These are phyloP conservation scores for Eucidaris tribuloides DNA, from an alignment of 35 echinoderm and acorn worm species.

Conservation along the genomic window DNA sequence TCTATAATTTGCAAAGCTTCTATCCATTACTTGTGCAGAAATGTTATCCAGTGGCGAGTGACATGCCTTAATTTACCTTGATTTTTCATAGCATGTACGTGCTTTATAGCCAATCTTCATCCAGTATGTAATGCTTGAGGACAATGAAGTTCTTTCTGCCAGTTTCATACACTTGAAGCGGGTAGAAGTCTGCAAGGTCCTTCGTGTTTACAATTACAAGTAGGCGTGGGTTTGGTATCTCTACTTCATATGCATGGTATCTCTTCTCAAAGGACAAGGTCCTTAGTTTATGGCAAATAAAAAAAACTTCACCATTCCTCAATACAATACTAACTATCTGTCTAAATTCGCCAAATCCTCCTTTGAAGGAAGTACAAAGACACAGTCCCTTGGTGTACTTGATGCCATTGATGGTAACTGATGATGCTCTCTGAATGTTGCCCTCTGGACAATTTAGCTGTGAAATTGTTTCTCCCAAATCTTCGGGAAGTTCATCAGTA, in stretches of 20 bases:
- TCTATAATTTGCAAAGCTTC: too few species aligned
- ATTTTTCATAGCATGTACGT: too few species aligned
- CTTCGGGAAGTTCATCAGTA: not conserved
- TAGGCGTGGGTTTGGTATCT: not conserved
- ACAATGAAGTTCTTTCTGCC: not conserved
- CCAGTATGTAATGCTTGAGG: not conserved
- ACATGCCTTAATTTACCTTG: too few species aligned
- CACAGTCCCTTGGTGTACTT: not conserved
- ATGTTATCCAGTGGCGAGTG: too few species aligned
- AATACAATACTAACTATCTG: not conserved
- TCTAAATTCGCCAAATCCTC: not conserved
- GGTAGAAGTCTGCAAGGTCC: not conserved
- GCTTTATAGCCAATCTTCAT: too few species aligned
- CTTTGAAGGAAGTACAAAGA: not conserved
- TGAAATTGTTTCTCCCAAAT: not conserved
- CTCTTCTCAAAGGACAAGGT: not conserved
- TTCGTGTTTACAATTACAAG: not conserved
- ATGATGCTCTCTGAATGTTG: not conserved
- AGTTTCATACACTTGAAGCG: not conserved
- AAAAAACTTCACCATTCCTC: not conserved
- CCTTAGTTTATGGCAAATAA: not conserved
- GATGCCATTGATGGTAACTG: not conserved
- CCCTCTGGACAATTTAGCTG: not conserved
- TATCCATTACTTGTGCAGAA: too few species aligned
- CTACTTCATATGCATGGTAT: not conserved